Evolutionary conservation across 2,888 invertebrate species (phyloP), one percentile per base, ranked within the genome.

Genomic region (Zootermopsis nevadensis): DNA sequence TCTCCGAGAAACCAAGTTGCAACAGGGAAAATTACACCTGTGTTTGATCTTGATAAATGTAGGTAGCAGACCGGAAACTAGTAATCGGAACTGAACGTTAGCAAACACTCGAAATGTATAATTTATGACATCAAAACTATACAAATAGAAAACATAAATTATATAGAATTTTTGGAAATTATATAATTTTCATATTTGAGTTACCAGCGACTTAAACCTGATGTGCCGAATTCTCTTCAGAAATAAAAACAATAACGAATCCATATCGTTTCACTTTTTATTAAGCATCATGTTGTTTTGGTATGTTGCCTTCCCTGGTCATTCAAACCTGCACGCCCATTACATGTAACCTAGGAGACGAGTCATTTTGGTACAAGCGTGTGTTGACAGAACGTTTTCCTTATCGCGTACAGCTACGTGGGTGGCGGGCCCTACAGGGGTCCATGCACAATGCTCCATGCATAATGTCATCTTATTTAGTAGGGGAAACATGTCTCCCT

Each of bases 361-460:
- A 60, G 60, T 60, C 60, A 60, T 69, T 69, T 33, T 27, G 15
- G 55, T 77, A 77, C 55, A 19, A 53, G 22, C 53, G 19, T 55
- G 77, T 77, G 77, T 77, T 77, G 77, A 77, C 77, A 77, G 77
- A 77, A 22, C 76, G 55, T 55, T 77, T 77, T 55, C 77, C 77
- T 77, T 77, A 77, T 77, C 77, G 27, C 30, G 30, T 55, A 24
- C 48, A 30, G 76, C 77, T 27, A 77, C 48, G 77, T 77, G 77
- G 77, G 77, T 77, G 77, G 77, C 77, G 27, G 77, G 55, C 53
- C 19, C 77, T 55, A 55, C 55, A 31, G 77, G 77, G 42, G 30
- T 27, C 12, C 38, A 6, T 22, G n/a, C 27, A 42, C 38, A 76
- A 76, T 76, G 76, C 76, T 27, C 60, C 60, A n/a, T 60, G 60